Base-by-base conservation (phyloP, 2,113 vertebrate species). In the Saimiri boliviensis region DNA sequence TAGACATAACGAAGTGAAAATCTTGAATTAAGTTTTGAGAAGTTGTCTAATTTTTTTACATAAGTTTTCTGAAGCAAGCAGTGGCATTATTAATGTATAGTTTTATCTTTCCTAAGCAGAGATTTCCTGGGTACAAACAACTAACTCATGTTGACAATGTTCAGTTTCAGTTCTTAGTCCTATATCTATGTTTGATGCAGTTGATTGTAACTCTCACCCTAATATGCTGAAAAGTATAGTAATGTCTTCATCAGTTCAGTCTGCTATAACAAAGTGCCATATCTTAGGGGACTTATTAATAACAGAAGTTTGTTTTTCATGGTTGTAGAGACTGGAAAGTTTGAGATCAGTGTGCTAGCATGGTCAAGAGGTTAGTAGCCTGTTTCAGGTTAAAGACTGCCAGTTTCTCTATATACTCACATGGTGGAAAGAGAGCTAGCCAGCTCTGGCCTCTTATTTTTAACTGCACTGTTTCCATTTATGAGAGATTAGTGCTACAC, bases 111-210 rank as follows among this genome's bases (percentile, higher is more conserved):
- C 58, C 16, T 94, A 47, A 84, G 45, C 19, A 68, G 87, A 32
- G 5, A 86, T 54, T 87, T 97, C 47, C 45, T 68, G 73, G 27
- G 35, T 80, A 84, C 66, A 84, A 96, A 87, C 5, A 91, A 58
- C 5, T 23, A 52, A 83, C 32, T 74, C 32, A 21, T 30, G 2
- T 17, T 84, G 70, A 84, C 8, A 87, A 23, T 32, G 58, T 25
- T 12, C 7, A 84, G 19, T 74, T 27, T 80, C 12, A 30, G 47
- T 81, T 79, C 45, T 80, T 60, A 74, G 54, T 42, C 30, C 16
- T 88, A 30, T 8, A 84, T 10, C 54, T 80, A 37, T 68, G 52
- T 80, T 45, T 35, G 20, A 76, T 52, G 6, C 19, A 88, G 23
- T 49, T 87, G 9, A 8, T 6, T 87, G 1, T 25, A 85, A 63